Conservation (phyloP, 2,888 invertebrate species). For the Priocnemis perturbator region DNA sequence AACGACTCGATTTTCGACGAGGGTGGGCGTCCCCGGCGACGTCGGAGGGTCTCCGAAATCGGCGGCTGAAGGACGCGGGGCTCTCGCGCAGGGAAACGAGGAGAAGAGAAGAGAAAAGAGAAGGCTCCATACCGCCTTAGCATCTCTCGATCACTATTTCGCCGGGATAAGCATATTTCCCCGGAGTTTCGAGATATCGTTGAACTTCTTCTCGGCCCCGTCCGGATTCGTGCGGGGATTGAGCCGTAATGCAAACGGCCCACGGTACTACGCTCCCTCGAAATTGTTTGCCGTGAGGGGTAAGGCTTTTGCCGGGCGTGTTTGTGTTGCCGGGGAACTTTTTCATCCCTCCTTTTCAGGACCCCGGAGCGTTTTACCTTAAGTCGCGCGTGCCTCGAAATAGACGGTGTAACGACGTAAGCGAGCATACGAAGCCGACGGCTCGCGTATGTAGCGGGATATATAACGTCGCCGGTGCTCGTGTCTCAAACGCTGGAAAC, state of each 20-base stretch:
- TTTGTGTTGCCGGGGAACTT: constrained; percentile 19
- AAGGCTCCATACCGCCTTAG: constrained; percentile 33
- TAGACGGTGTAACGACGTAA: too few species aligned
- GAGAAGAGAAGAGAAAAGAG: neutral
- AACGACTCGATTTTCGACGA: constrained; percentile 45
- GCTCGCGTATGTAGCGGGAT: too few species aligned
- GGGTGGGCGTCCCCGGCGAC: too few species aligned
- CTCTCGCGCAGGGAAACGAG: neutral
- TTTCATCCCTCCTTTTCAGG: neutral
- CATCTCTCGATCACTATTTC: constrained; percentile 57
- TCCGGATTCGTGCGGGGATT: too few species aligned
- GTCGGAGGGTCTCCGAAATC: neutral
- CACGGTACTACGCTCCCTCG: constrained; percentile 42
- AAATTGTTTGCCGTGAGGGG: constrained; percentile 47
- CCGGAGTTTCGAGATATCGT: constrained; percentile 58
- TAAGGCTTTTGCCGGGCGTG: constrained; percentile 24
- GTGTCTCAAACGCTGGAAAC: too few species aligned
- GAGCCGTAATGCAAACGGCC: constrained; percentile 56
- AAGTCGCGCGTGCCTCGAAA: too few species aligned
- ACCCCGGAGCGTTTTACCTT: neutral
- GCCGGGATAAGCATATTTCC: constrained; percentile 64
- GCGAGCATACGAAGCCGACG: too few species aligned
- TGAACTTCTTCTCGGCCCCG: constrained; percentile 55
- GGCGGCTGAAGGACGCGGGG: too few species aligned
- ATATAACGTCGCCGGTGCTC: too few species aligned